A percentile compares a stretch with the other conserved stretches of the same genome.
Evolutionary conservation across 1,140 invertebrate species (phyloP).

Genomic region (Formica exsecta): DNA sequence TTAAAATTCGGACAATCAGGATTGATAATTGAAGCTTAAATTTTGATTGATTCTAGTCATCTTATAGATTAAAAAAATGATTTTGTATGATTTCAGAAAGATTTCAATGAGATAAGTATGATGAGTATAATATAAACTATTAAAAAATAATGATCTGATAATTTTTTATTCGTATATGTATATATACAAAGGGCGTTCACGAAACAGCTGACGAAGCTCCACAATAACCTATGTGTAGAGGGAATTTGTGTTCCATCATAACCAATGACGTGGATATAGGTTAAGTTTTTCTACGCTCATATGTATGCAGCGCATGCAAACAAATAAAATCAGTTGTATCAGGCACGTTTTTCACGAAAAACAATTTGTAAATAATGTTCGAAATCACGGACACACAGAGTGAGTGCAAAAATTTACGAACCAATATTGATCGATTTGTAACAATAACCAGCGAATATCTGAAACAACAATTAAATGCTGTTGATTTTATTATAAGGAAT

Average conservation of each 20-base stretch:
- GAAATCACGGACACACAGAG: conserved; percentile 92
- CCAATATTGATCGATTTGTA: not conserved
- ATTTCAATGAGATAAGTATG: too few relatives aligned
- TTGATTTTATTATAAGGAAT: conserved; percentile 40
- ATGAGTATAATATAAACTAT: not conserved
- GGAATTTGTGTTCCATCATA: conserved; percentile 56
- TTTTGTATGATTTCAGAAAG: not conserved
- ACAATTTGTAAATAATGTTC: conserved; percentile 87
- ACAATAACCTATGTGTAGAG: conserved; percentile 1
- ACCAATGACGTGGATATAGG: conserved; percentile 85
- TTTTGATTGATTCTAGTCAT: not conserved
- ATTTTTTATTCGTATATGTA: not conserved
- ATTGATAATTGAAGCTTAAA: not conserved
- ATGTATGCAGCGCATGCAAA: not conserved
- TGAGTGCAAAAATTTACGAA: conserved; percentile 83
- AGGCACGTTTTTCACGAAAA: not conserved
- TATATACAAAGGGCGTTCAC: not conserved
- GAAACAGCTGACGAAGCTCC: conserved; percentile 23
- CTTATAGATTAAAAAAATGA: not conserved
- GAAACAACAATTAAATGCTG: conserved; percentile 37
- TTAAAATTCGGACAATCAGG: not conserved
- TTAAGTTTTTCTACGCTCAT: conserved; percentile 75
- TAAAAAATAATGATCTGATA: not conserved
- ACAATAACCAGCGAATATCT: not conserved
- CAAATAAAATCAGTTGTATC: conserved; percentile 30